Evolutionary conservation across 2,797 vertebrate genomes (phyloP), one percentile per base, ranked within the genome.

Genomic region (Rhinichthys osculus): DNA sequence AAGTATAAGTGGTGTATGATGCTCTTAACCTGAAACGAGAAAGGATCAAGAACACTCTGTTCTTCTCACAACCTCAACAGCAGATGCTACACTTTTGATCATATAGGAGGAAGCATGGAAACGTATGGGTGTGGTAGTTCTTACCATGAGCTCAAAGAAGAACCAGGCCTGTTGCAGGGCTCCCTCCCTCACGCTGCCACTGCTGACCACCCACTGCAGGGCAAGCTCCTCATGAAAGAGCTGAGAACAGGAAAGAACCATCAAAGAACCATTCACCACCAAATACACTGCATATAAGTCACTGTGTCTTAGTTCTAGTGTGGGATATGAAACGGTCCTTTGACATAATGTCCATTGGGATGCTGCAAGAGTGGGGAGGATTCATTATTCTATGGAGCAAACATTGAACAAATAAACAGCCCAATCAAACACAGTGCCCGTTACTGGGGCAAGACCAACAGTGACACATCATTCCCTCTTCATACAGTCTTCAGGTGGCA

Each of bases 131-230:
- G 23, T 4, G 16, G 10, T 16, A 40, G 90, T 86, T 90, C 96
- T 94, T 94, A 99, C 98, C 98, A 99, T 99, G 81, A 99, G 95
- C 90, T 99, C 98, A 86, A 99, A 99, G 95, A 99, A 99, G 95
- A 99, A 99, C 98, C 98, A 99, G 85, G 98, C 98, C 87, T 99
- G 98, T 44, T 99, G 98, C 1, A 99, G 95, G 67, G 98, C 97
- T 0, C 98, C 96, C 81, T 99, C 98, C 38, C 98, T 95, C 81
- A 99, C 98, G 0, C 96, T 97, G 70, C 98, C 98, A 78, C 98
- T 99, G 96, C 98, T 99, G 83, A 99, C 98, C 47, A 99, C 98
- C 98, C 98, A 99, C 93, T 99, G 98, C 71, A 99, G 93, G 40
- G 98, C 98, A 95, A 99, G 94, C 92, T 99, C 98, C 93, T 99